Base-by-base conservation (phyloP, 2,888 invertebrate genomes). In the Baronia brevicornis region DNA sequence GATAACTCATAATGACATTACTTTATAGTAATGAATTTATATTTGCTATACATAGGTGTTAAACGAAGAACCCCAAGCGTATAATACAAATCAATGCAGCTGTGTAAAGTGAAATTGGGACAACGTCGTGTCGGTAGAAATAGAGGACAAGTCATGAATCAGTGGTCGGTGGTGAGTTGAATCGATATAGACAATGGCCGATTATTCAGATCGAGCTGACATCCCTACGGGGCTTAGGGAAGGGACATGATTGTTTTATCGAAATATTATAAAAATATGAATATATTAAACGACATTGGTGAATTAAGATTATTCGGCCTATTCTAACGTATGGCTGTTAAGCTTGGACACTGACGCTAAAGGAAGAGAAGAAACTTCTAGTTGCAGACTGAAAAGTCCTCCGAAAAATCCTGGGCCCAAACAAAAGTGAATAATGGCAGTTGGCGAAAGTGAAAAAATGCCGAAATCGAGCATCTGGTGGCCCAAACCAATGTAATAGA, bases 151-250 rank as follows among this genome's bases (percentile, higher is more conserved):
- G 46, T 51, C 45, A 51, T 46, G 54, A 55, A 58, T 58, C 52
- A 48, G 51, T 54, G 58, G 54, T 54, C 52, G 52, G 50, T 46
- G 46, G 50, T 46, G 46, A 53, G 48, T 48, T 52, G 57, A 69
- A 66, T 67, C 65, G 63, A 65, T 69, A 64, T 58, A 63, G 64
- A 70, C 68, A 72, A 70, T 70, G 62, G 66, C 36, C 65, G 70
- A 71, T 71, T 71, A 73, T 67, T 71, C 66, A 67, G 51, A 55
- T 56, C 50, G 54, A 65, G 58, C 62, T 65, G 72, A 66, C 70
- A 70, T 61, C 60, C 62, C 64, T 61, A 56, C 46, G 60, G 59
- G 54, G n/a, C n/a, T n/a, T n/a, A 59, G 48, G 38, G 36, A 54
- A 65, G 60, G 18, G 62, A 34, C 44, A 58, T 14, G 38, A 28